Evolutionary conservation across 2,888 invertebrate species (phyloP).

Genomic region (Synanthedon formicaeformis): DNA sequence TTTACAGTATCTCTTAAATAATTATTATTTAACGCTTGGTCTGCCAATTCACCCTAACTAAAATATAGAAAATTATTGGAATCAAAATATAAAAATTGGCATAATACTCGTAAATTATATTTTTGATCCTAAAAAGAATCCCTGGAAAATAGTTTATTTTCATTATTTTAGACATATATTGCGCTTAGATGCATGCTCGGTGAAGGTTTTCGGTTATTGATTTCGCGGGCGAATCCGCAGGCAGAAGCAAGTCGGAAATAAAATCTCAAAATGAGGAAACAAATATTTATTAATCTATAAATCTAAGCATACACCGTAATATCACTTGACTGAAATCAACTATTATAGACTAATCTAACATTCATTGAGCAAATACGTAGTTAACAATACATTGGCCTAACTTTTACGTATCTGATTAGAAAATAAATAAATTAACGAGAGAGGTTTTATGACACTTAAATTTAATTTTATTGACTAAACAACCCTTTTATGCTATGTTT

Average conservation of each 20-base stretch:
- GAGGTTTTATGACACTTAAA: constrained; percentile 51
- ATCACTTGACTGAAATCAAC: constrained; percentile 64
- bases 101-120: too few species aligned
- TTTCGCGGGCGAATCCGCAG: too few species aligned
- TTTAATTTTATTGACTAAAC: constrained; percentile 49
- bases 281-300: constrained; percentile 42
- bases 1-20: too few species aligned
- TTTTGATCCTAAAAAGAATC: too few species aligned
- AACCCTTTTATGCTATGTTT: constrained; percentile 33
- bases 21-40: too few species aligned
- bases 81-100: too few species aligned
- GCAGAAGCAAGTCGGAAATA: background rate
- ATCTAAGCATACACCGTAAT: constrained; percentile 67
- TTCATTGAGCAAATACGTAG: constrained; percentile 50
- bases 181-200: too few species aligned
- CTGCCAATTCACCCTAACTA: too few species aligned
- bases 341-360: constrained; percentile 13
- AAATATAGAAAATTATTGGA: too few species aligned
- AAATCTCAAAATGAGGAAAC: constrained; percentile 31
- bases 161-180: too few species aligned
- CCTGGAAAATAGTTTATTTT: too few species aligned
- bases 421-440: constrained; percentile 48
- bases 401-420: constrained; percentile 11
- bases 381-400: constrained; percentile 9
- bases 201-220: too few species aligned